Evolutionary conservation across 2,113 vertebrate genomes (phyloP), one percentile per base, ranked within the genome.

Genomic region (Phalacrocorax carbo): DNA sequence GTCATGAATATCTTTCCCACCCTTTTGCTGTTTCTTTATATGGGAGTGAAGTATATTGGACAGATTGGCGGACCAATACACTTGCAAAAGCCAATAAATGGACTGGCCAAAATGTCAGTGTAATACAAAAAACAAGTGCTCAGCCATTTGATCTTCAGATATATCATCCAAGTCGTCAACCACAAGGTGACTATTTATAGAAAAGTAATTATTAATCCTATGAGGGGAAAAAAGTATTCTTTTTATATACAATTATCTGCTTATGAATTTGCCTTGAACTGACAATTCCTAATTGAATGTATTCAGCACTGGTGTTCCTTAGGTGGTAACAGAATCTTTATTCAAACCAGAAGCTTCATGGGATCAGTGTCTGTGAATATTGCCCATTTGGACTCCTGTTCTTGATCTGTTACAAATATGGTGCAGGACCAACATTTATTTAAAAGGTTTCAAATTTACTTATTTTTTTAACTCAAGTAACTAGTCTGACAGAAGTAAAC

Each of bases 61-160:
- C 99, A 8, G 99, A 99, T 72, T 99, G 99, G 99, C 98, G 99
- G 93, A 99, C 99, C n/a, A 99, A 99, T 78, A 99, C 99, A 11
- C 97, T 99, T 65, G 98, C 99, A 36, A 99, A 99, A 98, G 99
- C 99, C 88, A 99, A 99, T 94, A 99, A 99, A 96, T 99, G 99
- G 99, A 99, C 99, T 5, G 99, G 99, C 16, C 98, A 97, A 75
- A 99, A 99, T 94, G 99, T 99, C 94, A 99, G 99, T 9, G 99
- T 99, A 42, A 99, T 99, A 97, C 99, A 99, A 96, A 99, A 99
- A 98, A 99, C 99, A 40, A 99, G 99, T 27, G 99, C 99, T 78
- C 99, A 99, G 83, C 99, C 99, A 8, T 99, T 99, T 95, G 99
- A 99, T 97, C 98, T 99, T 94, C 99, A 99, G 97, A 99, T 99